Percentiles rank a stretch among this genome's conserved stretches.
These are phyloP conservation scores for Clostera curtula DNA, from an alignment of 2,888 invertebrate genomes.

Conservation along the genomic window DNA sequence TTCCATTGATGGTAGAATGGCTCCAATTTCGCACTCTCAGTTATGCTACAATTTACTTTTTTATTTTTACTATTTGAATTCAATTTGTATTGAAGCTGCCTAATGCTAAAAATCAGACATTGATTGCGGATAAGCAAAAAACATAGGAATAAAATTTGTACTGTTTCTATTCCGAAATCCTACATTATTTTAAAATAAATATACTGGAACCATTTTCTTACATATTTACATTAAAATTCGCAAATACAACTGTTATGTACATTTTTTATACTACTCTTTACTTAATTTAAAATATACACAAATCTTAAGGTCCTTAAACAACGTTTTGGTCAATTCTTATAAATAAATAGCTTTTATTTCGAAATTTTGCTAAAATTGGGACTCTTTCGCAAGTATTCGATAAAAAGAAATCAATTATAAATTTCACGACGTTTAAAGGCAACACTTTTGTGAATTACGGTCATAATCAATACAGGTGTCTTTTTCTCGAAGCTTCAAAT, in stretches of 20 bases:
- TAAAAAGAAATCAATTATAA: slow-evolving; percentile 7
- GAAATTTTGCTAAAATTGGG: slow-evolving; percentile 33
- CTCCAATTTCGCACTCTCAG: no score
- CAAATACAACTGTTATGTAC: slow-evolving; percentile 67
- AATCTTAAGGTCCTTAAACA: slow-evolving; percentile 52
- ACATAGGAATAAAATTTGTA: no score
- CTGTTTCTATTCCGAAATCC: no score
- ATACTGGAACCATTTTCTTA: slow-evolving; percentile 52
- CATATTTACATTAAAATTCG: slow-evolving; percentile 64
- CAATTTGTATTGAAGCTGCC: no score
- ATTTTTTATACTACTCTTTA: slow-evolving; percentile 44
- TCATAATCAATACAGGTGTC: no score
- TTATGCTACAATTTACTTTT: no score
- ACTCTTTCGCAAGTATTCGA: slow-evolving; percentile 32
- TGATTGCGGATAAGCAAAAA: no score
- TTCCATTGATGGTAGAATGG: no score
- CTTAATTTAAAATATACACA: slow-evolving; percentile 47
- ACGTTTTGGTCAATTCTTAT: slow-evolving; percentile 72
- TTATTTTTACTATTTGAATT: no score
- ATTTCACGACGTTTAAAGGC: slow-evolving; percentile 13
- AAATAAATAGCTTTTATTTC: slow-evolving; percentile 39
- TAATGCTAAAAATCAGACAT: no score
- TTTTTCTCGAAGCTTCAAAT: no score
- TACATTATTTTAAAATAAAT: slow-evolving; percentile 58
- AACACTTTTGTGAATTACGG: no score